Base-by-base conservation (phyloP, 2,888 invertebrate genomes). In the Branchinecta sandiegonensis region DNA sequence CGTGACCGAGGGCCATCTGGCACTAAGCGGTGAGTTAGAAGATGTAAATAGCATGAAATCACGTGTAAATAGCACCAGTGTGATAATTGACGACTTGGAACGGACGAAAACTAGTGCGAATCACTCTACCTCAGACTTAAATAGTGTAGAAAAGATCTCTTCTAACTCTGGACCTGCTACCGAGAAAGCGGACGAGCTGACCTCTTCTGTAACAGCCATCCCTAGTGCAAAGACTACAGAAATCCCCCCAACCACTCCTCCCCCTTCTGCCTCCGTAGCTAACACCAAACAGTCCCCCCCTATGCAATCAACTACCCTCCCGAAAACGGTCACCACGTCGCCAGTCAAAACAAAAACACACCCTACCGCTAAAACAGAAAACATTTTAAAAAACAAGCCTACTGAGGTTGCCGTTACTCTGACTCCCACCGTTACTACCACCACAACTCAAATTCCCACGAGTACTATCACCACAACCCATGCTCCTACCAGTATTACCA, bases 291-390 rank as follows among this genome's bases (percentile, higher is more conserved):
- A 23, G 47, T 37, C 69, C 68, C 65, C 64, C 66, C 65, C 48
- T 46, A 48, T 56, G 37, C 17, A 46, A 66, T 66, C 66, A 69
- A 4, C 67, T 71, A 12, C 50, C 67, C 2, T 65, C 67, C 66
- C 64, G 66, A 17, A 50, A 70, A 48, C 46, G 66, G 47, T 65
- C 47, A 7, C 69, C 69, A n/a, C 64, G 66, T 9, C 69, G 68
- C 47, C 68, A 63, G 48, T 69, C 37, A 69, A 71, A 64, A 72
- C 72, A n/a, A 70, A 71, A 17, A 67, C 72, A 63, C 73, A 74
- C 66, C 72, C 74, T 46, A 70, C 72, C 64, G 73, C 73, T 6
- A 37, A 37, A 37, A 37, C 64, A 11, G 23, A 65, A 17, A 56
- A 4, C n/a, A n/a, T 8, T 56, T 37, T 5, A 37, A 37, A 37